phyloP scores from a whole-genome alignment of 2,888 invertebrate species.

The Sceliomorpha sp. region DNA sequence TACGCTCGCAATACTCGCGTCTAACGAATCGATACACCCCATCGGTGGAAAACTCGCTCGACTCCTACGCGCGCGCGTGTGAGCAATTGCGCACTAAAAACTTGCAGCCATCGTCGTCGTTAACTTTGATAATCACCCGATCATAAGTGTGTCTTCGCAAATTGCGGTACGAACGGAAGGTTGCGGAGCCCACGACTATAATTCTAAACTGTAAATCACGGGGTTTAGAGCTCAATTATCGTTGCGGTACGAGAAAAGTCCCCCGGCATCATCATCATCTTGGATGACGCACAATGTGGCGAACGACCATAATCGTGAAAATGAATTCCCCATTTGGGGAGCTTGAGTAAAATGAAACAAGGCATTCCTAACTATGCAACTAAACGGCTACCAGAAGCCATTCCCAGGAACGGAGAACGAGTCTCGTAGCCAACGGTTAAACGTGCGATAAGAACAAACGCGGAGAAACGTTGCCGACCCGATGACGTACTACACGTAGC shows the following conservation, averaged over 20 bases:
- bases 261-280: too few relatives aligned
- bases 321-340: too few relatives aligned
- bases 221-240: too few relatives aligned
- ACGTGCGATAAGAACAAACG: conserved; percentile 38
- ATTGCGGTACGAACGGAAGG: too few relatives aligned
- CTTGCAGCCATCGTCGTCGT: too few relatives aligned
- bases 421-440: conserved; percentile 28
- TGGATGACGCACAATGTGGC: too few relatives aligned
- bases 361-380: conserved; percentile 10
- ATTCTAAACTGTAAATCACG: too few relatives aligned
- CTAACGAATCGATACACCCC: conserved; percentile 26
- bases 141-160: too few relatives aligned
- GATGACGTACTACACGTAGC: conserved; percentile 30
- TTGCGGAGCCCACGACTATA: too few relatives aligned
- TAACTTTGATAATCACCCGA: too few relatives aligned
- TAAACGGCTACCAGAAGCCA: conserved; percentile 22
- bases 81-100: not conserved
- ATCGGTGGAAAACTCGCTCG: conserved; percentile 1
- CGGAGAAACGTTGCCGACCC: conserved; percentile 39
- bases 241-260: too few relatives aligned
- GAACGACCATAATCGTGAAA: too few relatives aligned
- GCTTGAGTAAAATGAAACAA: conserved; percentile 5
- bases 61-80: conserved; percentile 11
- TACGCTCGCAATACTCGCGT: conserved; percentile 21
- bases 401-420: conserved; percentile 36